Evolutionary conservation across 2,113 vertebrate species (phyloP), one percentile per base, ranked within the genome.

Genomic region (Gallinago paraguaiae): DNA sequence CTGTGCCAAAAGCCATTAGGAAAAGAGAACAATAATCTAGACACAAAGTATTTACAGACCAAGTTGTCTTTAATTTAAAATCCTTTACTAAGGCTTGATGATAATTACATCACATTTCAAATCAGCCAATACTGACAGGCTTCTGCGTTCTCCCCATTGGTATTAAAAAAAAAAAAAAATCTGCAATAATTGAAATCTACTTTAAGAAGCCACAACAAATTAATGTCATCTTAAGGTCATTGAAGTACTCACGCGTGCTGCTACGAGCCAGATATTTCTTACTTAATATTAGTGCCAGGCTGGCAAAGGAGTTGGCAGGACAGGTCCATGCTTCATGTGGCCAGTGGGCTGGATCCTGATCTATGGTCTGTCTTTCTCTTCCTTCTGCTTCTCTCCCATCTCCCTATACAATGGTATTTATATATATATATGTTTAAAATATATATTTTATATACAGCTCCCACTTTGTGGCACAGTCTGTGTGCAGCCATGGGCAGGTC

Each of bases 1-100:
- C 90, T 67, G 30, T 96, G 95, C 95, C 92, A 97, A 93, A 95
- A 96, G 37, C 89, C 93, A 95, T 97, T 96, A 97, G 96, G 86
- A 57, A 56, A 64, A 89, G 53, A 72, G 81, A 96, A 92, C 92
- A 72, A 89, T 92, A 76, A 93, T 84, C 85, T 79, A 93, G 94
- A 81, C 90, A 88, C 88, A 37, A 88, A 80, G 75, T 94, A 82
- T 95, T 97, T 97, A 91, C 76, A 94, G 82, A 95, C 53, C 63
- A 45, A 84, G 50, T 83, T 97, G 89, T 74, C 93, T 94, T 97
- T 96, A 74, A 95, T 93, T 81, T 93, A 90, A 90, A 95, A 89
- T 37, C 63, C 85, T 87, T 96, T 74, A 75, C 65, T 51, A 83
- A 75, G 76, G 77, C 43, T 80, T 60, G 82, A 41, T 92, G 79